These are phyloP conservation scores for Micrastur ruficollis DNA, from an alignment of 2,797 vertebrate genomes.

Conservation along the genomic window DNA sequence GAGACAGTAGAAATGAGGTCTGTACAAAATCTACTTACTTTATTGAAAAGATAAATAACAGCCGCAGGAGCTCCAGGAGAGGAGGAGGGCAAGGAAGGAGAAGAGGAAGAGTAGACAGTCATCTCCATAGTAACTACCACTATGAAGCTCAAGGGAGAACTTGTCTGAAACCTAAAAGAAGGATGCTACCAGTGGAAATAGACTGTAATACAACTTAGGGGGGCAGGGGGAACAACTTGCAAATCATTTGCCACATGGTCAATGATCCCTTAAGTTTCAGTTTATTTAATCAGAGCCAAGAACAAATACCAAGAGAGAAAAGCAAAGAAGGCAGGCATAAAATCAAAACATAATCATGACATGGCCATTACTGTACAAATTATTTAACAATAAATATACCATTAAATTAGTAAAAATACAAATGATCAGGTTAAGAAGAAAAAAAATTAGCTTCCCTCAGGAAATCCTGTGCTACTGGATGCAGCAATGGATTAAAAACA, in stretches of 20 bases:
- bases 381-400: conserved; percentile 30
- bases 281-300: conserved; percentile 57
- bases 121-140: conserved; percentile 66
- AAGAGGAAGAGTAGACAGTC: neutral
- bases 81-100: neutral
- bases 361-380: neutral
- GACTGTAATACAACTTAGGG: neutral
- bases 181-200: conserved; percentile 21
- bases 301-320: conserved; percentile 7
- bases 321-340: neutral
- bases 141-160: conserved; percentile 30
- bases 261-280: conserved; percentile 19
- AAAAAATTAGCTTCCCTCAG: neutral
- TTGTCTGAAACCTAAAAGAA: conserved; percentile 39
- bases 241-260: conserved; percentile 38
- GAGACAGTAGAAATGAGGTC: neutral
- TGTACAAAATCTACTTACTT: neutral
- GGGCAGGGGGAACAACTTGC: neutral
- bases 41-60: conserved; percentile 27
- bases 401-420: neutral
- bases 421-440: neutral
- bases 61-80: neutral
- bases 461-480: neutral
- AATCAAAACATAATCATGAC: conserved; percentile 9
- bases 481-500: neutral